phyloP scores from a whole-genome alignment of 2,888 invertebrate genomes.

The Xylota segnis region DNA sequence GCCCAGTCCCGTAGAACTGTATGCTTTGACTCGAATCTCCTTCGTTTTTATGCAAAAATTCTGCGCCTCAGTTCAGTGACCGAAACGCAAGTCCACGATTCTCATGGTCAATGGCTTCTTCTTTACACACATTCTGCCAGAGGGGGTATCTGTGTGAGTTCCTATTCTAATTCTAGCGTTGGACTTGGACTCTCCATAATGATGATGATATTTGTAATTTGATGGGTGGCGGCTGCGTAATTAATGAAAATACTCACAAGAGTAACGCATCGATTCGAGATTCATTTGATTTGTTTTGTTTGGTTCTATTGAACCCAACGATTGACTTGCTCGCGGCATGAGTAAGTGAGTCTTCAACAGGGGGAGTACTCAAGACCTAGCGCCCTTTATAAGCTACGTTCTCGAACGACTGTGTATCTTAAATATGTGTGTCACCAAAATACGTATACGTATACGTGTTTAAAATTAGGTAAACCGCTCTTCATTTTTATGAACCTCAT shows the following conservation, averaged over 20 bases:
- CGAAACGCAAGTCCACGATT: conserved; percentile 12
- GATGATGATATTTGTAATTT: not conserved
- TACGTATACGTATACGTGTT: not conserved
- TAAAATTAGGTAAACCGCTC: conserved; percentile 1
- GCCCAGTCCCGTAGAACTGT: conserved; percentile 81
- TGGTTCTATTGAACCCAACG: not conserved
- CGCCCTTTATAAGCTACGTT: not conserved
- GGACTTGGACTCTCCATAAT: not conserved
- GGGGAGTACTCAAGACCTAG: not conserved
- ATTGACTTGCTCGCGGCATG: not conserved
- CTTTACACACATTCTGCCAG: conserved; percentile 4
- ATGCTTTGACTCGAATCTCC: conserved; percentile 60
- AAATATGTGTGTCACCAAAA: not conserved
- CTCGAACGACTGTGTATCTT: not conserved
- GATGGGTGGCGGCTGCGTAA: not conserved
- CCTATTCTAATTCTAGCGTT: conserved; percentile 30
- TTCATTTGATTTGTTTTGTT: not conserved
- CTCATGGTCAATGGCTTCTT: conserved; percentile 40
- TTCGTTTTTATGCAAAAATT: conserved; percentile 73
- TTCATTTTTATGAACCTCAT: not conserved
- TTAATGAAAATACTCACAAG: conserved; percentile 5
- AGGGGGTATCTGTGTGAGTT: conserved; percentile 31
- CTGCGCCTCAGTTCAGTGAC: conserved; percentile 55
- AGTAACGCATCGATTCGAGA: not conserved
- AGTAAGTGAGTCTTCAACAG: not conserved